Evolutionary conservation across 2,888 invertebrate species (phyloP).

Genomic region (Encarsia formosa): DNA sequence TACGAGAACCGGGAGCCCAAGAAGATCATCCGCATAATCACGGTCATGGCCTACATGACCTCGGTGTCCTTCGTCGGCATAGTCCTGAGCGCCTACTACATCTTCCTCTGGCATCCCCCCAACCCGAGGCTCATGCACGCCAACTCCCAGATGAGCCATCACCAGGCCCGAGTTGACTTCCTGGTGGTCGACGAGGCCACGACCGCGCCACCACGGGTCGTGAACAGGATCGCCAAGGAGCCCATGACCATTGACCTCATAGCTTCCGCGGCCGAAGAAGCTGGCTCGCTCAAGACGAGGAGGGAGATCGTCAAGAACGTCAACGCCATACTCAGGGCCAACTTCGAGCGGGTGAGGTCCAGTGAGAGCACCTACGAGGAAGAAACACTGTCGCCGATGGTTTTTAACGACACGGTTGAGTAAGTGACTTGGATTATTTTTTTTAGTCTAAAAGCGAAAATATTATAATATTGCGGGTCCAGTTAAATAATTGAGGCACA

Average conservation of each 20-base stretch:
- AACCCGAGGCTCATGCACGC: slow-evolving; percentile 48
- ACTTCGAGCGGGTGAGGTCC: slow-evolving; percentile 2
- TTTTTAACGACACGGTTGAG: neutral
- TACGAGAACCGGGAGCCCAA: slow-evolving; percentile 40
- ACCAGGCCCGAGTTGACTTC: slow-evolving; percentile 4
- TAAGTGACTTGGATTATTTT: slow-evolving; percentile 2
- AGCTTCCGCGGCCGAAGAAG: neutral
- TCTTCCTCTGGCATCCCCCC: slow-evolving; percentile 76
- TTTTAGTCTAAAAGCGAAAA: neutral
- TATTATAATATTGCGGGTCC: too few species aligned
- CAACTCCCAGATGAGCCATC: slow-evolving; percentile 26
- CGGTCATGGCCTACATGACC: slow-evolving; percentile 75
- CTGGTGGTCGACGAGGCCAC: neutral
- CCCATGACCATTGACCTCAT: neutral
- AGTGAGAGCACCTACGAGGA: neutral
- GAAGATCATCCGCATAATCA: slow-evolving; percentile 63
- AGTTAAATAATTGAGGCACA: too few species aligned
- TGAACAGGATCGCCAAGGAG: neutral
- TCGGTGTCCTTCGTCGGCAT: slow-evolving; percentile 85
- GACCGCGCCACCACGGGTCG: neutral
- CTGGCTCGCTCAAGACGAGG: slow-evolving; percentile 11
- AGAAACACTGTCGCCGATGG: neutral
- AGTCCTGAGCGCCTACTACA: slow-evolving; percentile 75
- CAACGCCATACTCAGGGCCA: slow-evolving; percentile 17
- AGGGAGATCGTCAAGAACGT: slow-evolving; percentile 22